Percentiles rank a stretch among this genome's conserved stretches.
These are phyloP conservation scores for Nansenia antarctica DNA, from an alignment of 2,113 vertebrate species.

Conservation along the genomic window DNA sequence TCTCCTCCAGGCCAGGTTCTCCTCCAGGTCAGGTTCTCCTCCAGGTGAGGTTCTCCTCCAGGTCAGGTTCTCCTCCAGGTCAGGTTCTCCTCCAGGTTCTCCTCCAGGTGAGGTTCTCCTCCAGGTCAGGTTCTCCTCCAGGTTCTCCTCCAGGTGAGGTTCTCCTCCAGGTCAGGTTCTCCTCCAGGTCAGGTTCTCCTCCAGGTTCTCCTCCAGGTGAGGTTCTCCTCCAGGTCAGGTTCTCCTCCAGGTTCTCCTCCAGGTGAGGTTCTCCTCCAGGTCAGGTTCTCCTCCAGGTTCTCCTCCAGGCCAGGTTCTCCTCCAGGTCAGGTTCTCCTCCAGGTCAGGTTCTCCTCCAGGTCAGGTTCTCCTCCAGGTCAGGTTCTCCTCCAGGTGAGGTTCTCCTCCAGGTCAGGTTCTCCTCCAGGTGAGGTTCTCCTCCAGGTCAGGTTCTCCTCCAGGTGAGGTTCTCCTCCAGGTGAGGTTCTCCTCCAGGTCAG, in stretches of 20 bases:
- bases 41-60: conserved; percentile 25
- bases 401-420: conserved; percentile 22
- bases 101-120: conserved; percentile 21
- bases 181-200: conserved; percentile 21
- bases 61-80: conserved; percentile 19
- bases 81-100: too few species aligned
- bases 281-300: too few species aligned
- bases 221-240: too few species aligned
- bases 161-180: conserved; percentile 18
- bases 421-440: conserved; percentile 25
- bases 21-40: conserved; percentile 21
- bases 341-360: conserved; percentile 18
- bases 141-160: conserved; percentile 27
- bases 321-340: conserved; percentile 26
- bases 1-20: too few species aligned
- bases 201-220: conserved; percentile 24
- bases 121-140: too few species aligned
- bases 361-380: conserved; percentile 25
- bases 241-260: conserved; percentile 27
- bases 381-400: conserved; percentile 17
- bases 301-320: conserved; percentile 21
- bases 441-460: conserved; percentile 20
- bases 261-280: conserved; percentile 18
- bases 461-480: too few species aligned
- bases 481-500: conserved; percentile 27